These are phyloP conservation scores for Drosophila macrospina DNA, from an alignment of 2,888 invertebrate species.

Conservation along the genomic window DNA sequence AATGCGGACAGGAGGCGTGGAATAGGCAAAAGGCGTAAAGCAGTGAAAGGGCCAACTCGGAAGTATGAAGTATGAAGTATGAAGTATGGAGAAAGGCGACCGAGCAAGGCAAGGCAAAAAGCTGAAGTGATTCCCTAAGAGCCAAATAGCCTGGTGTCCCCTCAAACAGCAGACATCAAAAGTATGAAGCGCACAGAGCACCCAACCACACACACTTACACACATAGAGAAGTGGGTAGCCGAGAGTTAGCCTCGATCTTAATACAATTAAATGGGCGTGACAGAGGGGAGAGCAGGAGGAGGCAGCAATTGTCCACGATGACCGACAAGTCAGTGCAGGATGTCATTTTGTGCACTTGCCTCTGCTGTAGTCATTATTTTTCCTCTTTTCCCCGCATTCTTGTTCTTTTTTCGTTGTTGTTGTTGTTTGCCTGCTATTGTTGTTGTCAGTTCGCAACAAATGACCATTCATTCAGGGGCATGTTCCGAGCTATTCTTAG, in stretches of 20 bases:
- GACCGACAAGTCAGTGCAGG: conserved; percentile 66
- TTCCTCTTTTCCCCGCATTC: conserved; percentile 3
- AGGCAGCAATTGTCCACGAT: conserved; percentile 39
- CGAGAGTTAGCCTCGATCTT: conserved; percentile 55
- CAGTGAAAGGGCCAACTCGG: conserved; percentile 41
- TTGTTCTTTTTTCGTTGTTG: conserved; percentile 5
- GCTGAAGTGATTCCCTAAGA: conserved; percentile 18
- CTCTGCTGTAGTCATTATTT: conserved; percentile 68
- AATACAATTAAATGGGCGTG: conserved; percentile 70
- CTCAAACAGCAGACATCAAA: conserved; percentile 44
- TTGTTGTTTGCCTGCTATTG: conserved; percentile 1
- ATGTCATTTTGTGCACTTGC: conserved; percentile 72
- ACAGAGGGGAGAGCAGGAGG: neutral
- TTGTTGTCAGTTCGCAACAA: conserved; percentile 10
- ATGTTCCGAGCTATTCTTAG: conserved; percentile 13
- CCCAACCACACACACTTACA: conserved; percentile 17
- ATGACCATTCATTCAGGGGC: conserved; percentile 32
- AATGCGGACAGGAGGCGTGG: conserved; percentile 7
- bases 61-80: conserved; percentile 49
- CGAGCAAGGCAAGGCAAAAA: conserved; percentile 9
- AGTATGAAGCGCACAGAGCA: conserved; percentile 36
- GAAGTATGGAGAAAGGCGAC: conserved; percentile 51
- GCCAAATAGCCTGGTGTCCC: conserved; percentile 25
- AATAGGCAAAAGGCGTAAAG: conserved; percentile 33
- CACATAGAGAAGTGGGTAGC: conserved; percentile 13